A percentile compares a stretch with the other conserved stretches of the same genome.
Evolutionary conservation across 2,797 vertebrate species (phyloP).

Genomic region (Rhabdomys pumilio): DNA sequence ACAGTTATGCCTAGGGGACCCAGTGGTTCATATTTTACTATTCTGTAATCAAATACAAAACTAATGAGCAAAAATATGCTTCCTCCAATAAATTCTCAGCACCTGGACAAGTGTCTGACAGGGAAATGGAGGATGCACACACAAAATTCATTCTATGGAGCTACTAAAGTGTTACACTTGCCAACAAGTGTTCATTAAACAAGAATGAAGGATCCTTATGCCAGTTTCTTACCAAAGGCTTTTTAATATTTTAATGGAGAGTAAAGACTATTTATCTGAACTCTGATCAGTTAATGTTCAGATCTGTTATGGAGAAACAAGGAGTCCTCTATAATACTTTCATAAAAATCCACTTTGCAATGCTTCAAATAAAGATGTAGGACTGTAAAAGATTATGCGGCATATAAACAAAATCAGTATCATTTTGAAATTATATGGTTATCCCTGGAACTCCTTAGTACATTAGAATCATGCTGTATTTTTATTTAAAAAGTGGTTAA

Average conservation of each 20-base stretch:
- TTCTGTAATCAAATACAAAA: constrained; percentile 94
- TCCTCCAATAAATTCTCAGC: constrained; percentile 92
- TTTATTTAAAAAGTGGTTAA: constrained; percentile 90
- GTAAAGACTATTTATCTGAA: constrained; percentile 94
- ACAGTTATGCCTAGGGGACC: constrained; percentile 91
- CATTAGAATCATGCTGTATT: constrained; percentile 89
- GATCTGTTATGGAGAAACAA: constrained; percentile 93
- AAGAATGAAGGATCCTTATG: constrained; percentile 92
- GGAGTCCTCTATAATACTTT: constrained; percentile 92
- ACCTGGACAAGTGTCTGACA: constrained; percentile 93
- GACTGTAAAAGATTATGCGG: constrained; percentile 92
- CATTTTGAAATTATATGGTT: constrained; percentile 90
- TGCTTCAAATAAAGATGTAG: constrained; percentile 92
- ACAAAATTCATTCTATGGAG: constrained; percentile 92
- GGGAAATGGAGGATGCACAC: constrained; percentile 91
- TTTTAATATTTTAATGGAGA: constrained; percentile 94
- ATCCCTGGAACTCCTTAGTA: constrained; percentile 87
- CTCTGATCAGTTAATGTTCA: constrained; percentile 93
- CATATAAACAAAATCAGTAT: constrained; percentile 92
- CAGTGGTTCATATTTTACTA: constrained; percentile 92
- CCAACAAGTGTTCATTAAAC: constrained; percentile 94
- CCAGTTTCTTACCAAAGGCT: constrained; percentile 91
- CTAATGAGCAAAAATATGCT: constrained; percentile 94
- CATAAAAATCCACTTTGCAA: constrained; percentile 93
- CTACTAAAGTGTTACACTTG: constrained; percentile 93